Evolutionary conservation across 2,888 invertebrate species (phyloP).

Genomic region (Ctena decussata): DNA sequence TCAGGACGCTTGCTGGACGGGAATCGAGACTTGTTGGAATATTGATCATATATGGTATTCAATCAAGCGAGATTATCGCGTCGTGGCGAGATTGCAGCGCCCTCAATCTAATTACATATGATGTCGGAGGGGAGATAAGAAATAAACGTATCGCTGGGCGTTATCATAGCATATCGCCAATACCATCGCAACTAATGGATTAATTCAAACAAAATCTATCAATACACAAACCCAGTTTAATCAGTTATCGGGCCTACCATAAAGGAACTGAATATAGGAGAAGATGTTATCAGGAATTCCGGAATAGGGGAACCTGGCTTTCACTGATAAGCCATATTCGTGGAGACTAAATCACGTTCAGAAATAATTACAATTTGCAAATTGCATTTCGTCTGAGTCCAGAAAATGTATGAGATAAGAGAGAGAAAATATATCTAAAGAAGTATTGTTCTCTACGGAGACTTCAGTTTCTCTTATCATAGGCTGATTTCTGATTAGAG

Average conservation of each 20-base stretch:
- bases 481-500: neutral
- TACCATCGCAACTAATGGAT: conserved; percentile 79
- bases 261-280: conserved; percentile 82
- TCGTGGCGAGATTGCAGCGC: conserved; percentile 68
- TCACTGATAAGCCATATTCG: conserved; percentile 60
- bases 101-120: conserved; percentile 82
- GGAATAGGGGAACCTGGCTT: conserved; percentile 60
- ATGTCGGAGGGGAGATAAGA: conserved; percentile 77
- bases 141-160: conserved; percentile 66
- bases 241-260: conserved; percentile 79
- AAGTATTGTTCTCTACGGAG: conserved; percentile 52
- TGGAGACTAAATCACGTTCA: conserved; percentile 63
- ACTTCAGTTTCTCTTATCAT: neutral
- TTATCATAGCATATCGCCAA: conserved; percentile 71
- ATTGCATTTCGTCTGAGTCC: conserved; percentile 69
- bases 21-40: conserved; percentile 60
- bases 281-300: conserved; percentile 72
- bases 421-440: conserved; percentile 23
- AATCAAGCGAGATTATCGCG: conserved; percentile 81
- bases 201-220: conserved; percentile 82
- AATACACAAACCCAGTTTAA: conserved; percentile 72
- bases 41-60: conserved; percentile 78
- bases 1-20: conserved; percentile 69
- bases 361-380: conserved; percentile 71
- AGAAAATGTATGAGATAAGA: conserved; percentile 32